These are phyloP conservation scores for Avahi laniger DNA, from an alignment of 2,797 vertebrate species.

Conservation along the genomic window DNA sequence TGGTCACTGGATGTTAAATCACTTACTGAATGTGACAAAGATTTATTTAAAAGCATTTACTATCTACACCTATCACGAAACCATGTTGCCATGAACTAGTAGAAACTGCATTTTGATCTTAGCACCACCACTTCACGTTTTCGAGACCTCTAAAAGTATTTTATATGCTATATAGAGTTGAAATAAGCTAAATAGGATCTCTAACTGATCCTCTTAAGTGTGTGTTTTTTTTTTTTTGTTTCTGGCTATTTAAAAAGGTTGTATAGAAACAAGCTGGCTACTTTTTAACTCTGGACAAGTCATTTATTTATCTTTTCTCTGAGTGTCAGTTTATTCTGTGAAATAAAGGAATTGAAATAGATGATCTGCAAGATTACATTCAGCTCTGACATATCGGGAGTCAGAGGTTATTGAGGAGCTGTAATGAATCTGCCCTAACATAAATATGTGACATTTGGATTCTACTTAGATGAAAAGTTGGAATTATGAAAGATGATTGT, in stretches of 20 bases:
- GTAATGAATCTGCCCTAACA: slow-evolving; percentile 46
- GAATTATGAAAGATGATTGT: slow-evolving; percentile 26
- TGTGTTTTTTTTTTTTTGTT: slow-evolving; percentile 10
- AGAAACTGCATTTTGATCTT: slow-evolving; percentile 35
- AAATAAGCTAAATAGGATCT: slow-evolving; percentile 35
- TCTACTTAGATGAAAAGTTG: slow-evolving; percentile 38
- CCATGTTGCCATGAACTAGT: background rate
- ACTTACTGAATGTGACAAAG: slow-evolving; percentile 17
- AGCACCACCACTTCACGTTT: background rate
- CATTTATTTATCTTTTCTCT: slow-evolving; percentile 37
- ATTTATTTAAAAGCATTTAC: slow-evolving; percentile 49
- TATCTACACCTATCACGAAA: background rate
- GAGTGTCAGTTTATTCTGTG: slow-evolving; percentile 48
- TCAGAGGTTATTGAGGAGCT: slow-evolving; percentile 41
- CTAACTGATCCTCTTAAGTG: background rate
- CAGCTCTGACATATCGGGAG: background rate
- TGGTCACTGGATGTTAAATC: slow-evolving; percentile 26
- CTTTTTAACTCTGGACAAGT: slow-evolving; percentile 30
- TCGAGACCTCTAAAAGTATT: background rate
- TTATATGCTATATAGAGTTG: background rate
- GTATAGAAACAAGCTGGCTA: slow-evolving; percentile 29
- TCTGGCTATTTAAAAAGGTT: slow-evolving; percentile 9
- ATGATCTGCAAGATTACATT: slow-evolving; percentile 29
- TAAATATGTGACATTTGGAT: slow-evolving; percentile 17
- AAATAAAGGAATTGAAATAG: slow-evolving; percentile 43